Base-by-base conservation (phyloP, 2,113 vertebrate species). In the Dendrocopos noguchii region DNA sequence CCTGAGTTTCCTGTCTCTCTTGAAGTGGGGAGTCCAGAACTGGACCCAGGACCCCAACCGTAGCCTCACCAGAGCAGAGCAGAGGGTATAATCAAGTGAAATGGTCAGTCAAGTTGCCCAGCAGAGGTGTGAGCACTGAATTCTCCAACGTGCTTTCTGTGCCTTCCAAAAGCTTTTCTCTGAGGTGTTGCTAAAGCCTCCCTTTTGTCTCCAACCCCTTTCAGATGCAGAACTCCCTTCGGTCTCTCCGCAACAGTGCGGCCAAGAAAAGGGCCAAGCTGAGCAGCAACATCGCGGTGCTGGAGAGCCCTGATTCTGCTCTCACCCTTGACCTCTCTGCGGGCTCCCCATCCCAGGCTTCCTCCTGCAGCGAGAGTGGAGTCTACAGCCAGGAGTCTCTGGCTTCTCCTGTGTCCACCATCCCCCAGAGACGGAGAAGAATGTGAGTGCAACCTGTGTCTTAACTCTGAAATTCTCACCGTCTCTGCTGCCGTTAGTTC, bases 211-310 rank as follows among this genome's bases (percentile, higher is more conserved):
- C n/a, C 56, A 5, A 42, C 61, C 21, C 63, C 47, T 47, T 56
- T 3, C 92, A 99, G 99, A 99, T 99, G 99, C 96, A 98, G 93
- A 99, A 97, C 87, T 99, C 98, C 1, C 98, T 99, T 24, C 94
- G 98, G 5, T 98, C 98, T 15, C 95, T 99, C 65, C 98, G 98
- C 21, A 99, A 97, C 93, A 99, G 98, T 1, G 99, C 99, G 1
- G 99, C 99, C 52, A 99, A 98, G 97, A 99, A 99, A 95, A 97
- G 98, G 82, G 99, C 99, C 1, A 98, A 98, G 94, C 97, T 98
- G 12, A 98, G 97, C 84, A 93, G 98, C 63, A 97, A 97, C 81
- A 64, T 98, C 34, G 97, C 98, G 1, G 98, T 98, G 27, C 97
- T 97, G 25, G 98, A 98, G 84, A 99, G 99, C 66, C 98, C 98